Evolutionary conservation across 2,797 vertebrate genomes (phyloP), one percentile per base, ranked within the genome.

Genomic region (Sebastes cheni): DNA sequence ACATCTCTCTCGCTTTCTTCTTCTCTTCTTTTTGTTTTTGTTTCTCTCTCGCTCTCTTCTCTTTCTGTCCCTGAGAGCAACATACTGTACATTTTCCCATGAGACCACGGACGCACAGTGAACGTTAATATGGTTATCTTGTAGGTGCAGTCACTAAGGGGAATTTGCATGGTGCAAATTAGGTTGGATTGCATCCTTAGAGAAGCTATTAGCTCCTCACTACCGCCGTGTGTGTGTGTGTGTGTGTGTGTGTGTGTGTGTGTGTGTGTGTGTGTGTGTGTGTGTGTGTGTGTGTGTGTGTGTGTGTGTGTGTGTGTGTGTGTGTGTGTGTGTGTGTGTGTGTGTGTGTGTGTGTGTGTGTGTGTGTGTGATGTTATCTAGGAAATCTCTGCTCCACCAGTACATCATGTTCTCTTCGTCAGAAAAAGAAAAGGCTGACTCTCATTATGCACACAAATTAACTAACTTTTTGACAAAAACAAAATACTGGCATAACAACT

Each of bases 141-240:
- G 83, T 82, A 85, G 80, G 85, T 80, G 77, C 62, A 74, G 75
- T 64, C 80, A 79, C 77, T 72, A 84, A 8, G 1, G 85, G 76
- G 81, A 78, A 85, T 87, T 86, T 73, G 82, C 86, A 80, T 69
- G 73, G 72, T 79, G 83, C 70, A 93, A 93, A 94, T 93, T 83
- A 92, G 82, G 77, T 86, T 81, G 80, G 84, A 87, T 88, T 73
- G 76, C 83, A 84, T 93, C 86, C 77, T 89, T 66, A 55, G 80
- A 88, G 85, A 91, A 91, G 84, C 81, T 85, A 88, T 91, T 91
- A 91, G 85, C 60, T 61, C 72, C 50, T 83, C 72, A 56, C 81
- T 60, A 58, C 77, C 50, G 4, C 75, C 81, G 22, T 67, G 67
- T 64, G 67, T 58, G 55, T 54, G 52, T 54, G 52, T 54, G 62